These are phyloP conservation scores for Heterotis niloticus DNA, from an alignment of 2,113 vertebrate genomes.

Conservation along the genomic window DNA sequence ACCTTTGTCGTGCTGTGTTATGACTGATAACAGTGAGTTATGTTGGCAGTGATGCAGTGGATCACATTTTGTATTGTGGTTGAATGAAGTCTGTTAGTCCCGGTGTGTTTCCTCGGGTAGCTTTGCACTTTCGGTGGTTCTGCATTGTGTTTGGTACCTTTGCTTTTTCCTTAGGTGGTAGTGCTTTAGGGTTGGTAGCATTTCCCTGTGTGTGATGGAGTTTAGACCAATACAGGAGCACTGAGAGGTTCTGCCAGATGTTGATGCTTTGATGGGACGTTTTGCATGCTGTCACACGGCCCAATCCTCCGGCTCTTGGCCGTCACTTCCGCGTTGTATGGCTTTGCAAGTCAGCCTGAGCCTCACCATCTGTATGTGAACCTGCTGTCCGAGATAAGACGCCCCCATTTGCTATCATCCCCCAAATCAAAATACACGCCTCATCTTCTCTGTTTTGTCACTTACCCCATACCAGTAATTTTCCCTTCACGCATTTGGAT, in stretches of 20 bases:
- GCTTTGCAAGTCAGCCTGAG: constrained; percentile 35
- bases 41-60: too few species aligned
- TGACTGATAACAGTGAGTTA: too few species aligned
- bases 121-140: too few species aligned
- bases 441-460: constrained; percentile 20
- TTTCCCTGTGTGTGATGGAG: too few species aligned
- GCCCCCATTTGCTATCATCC: constrained; percentile 58
- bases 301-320: constrained; percentile 59
- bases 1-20: too few species aligned
- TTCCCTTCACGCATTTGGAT: constrained; percentile 1
- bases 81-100: too few species aligned
- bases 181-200: too few species aligned
- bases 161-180: too few species aligned
- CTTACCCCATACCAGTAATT: constrained; percentile 25
- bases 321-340: constrained; percentile 49
- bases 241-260: constrained; percentile 38
- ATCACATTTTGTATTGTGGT: too few species aligned
- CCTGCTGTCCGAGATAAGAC: constrained; percentile 67
- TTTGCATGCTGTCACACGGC: constrained; percentile 71
- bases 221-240: too few species aligned
- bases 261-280: constrained; percentile 55
- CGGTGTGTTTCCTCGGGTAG: too few species aligned
- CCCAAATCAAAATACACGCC: constrained; percentile 54
- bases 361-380: constrained; percentile 59
- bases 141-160: too few species aligned